Evolutionary conservation across 2,113 vertebrate species (phyloP), one percentile per base, ranked within the genome.

Genomic region (Hymenochirus boettgeri): DNA sequence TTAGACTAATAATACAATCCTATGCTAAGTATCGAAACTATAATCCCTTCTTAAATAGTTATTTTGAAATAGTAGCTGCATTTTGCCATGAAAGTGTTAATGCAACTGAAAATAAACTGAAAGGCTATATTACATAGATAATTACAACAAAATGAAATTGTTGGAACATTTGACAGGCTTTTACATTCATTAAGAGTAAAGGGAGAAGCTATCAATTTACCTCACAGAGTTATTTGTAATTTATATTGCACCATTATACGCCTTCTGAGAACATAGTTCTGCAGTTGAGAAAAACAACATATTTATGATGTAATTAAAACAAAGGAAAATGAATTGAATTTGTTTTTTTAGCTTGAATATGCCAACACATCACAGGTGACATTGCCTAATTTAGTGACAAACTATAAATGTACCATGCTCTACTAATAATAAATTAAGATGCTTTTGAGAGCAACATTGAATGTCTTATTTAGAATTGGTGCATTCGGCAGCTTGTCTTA

Each of bases 111-210:
- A 69, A 53, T 22, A 69, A 60, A 9, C 57, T 60, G 57, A 52
- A 60, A 53, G 39, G 56, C 65, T 60, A 45, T 69, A 69, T 69
- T 53, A 60, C 55, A 60, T 60, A 60, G 65, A 69, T 69, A 69
- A 69, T 59, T 69, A 9, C 35, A 66, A 27, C 31, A 53, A 69
- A 69, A 69, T 69, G 47, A 69, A 69, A 60, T 59, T 60, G 57
- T 66, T 69, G 46, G 33, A 69, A 69, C 65, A 69, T 69, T 69
- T 69, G 56, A 69, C 65, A 69, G 25, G 65, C 65, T 69, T 69
- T 69, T 69, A 69, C 33, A 69, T 69, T 69, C 65, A 69, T 69
- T 69, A 69, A 69, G 65, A 60, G 56, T 45, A 60, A 69, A 69
- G 65, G 65, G 65, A 69, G 59, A 69, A 53, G 65, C 65, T 60